phyloP scores from a whole-genome alignment of 2,113 vertebrate species.

The Grus americana region DNA sequence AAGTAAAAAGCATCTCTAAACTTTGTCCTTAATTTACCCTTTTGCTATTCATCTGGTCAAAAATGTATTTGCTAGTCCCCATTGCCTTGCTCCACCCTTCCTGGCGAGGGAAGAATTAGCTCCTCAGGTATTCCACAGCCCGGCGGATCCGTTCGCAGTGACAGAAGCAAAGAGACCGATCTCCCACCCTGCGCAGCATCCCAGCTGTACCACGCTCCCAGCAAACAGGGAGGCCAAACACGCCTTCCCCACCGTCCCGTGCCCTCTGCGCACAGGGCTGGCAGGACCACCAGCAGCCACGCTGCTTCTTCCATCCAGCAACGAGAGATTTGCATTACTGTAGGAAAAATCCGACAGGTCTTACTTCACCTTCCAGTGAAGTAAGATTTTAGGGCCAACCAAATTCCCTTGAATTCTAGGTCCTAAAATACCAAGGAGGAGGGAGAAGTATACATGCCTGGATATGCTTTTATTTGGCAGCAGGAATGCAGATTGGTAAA shows the following conservation, averaged over 20 bases:
- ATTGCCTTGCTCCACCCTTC: neutral
- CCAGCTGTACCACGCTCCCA: neutral
- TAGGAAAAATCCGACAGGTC: neutral
- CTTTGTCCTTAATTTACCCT: neutral
- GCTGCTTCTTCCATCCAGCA: neutral
- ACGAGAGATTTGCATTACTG: rapidly evolving
- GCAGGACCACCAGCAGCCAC: neutral
- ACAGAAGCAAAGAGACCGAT: neutral
- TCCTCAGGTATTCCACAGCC: neutral
- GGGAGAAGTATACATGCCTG: neutral
- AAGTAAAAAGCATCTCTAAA: neutral
- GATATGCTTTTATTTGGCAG: neutral
- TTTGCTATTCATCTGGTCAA: neutral
- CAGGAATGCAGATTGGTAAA: neutral
- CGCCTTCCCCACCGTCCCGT: rapidly evolving
- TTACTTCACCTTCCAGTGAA: neutral
- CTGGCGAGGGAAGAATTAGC: neutral
- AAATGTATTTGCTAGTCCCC: neutral
- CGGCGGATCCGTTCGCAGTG: rapidly evolving
- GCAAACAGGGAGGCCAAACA: neutral
- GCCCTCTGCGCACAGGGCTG: neutral
- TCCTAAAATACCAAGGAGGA: neutral
- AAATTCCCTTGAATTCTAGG: neutral
- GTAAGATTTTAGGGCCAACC: neutral
- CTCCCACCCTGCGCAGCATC: neutral